These are phyloP conservation scores for Athalia rosae DNA, from an alignment of 2,888 invertebrate species.

Conservation along the genomic window DNA sequence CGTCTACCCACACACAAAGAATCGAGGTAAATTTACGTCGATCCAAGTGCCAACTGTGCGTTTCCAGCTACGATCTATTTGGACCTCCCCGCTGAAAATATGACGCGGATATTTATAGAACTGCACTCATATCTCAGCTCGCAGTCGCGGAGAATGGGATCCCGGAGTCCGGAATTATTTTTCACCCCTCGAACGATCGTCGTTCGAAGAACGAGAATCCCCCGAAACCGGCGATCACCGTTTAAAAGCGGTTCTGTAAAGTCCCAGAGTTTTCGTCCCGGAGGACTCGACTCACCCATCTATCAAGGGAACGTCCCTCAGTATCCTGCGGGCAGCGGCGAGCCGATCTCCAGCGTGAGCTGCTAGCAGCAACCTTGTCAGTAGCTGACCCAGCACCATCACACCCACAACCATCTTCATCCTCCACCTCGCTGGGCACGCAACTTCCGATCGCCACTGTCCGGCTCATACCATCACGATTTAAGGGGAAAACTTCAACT, in stretches of 20 bases:
- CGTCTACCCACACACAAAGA: slow-evolving; percentile 1
- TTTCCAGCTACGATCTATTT: not conserved
- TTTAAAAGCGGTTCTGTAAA: not conserved
- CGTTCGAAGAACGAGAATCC: not conserved
- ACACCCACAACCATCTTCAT: slow-evolving; percentile 72
- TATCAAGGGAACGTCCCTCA: slow-evolving; percentile 68
- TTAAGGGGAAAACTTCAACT: slow-evolving; percentile 45
- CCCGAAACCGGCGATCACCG: not conserved
- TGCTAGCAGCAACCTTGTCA: slow-evolving; percentile 70
- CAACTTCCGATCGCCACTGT: slow-evolving; percentile 67
- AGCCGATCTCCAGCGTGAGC: slow-evolving; percentile 71
- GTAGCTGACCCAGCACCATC: slow-evolving; percentile 71
- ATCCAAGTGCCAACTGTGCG: slow-evolving; percentile 31
- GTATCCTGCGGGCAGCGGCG: slow-evolving; percentile 69
- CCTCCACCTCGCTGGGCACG: slow-evolving; percentile 71
- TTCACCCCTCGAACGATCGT: not conserved
- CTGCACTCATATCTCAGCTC: slow-evolving; percentile 3
- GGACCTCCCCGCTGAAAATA: slow-evolving; percentile 7
- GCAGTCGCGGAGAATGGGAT: not conserved
- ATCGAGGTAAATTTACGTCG: slow-evolving; percentile 20
- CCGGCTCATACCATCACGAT: slow-evolving; percentile 69
- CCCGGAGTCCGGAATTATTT: too few species aligned
- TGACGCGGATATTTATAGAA: slow-evolving; percentile 6
- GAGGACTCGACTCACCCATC: slow-evolving; percentile 65
- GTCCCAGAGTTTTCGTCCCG: not conserved